phyloP scores from a whole-genome alignment of 2,113 vertebrate genomes.

The Ceratotherium simum region DNA sequence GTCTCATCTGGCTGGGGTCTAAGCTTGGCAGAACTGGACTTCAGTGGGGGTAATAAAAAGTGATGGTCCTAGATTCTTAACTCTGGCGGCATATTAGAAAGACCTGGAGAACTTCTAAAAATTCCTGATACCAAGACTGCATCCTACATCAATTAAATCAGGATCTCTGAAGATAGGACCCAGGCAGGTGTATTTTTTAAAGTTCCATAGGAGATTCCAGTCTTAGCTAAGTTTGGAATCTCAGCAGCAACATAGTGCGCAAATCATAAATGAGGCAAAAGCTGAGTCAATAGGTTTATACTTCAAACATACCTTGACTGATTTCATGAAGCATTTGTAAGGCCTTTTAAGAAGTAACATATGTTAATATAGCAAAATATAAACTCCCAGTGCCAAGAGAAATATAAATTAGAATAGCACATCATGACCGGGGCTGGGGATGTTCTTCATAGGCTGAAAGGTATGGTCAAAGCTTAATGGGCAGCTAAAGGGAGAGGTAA shows the following conservation, averaged over 20 bases:
- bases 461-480: neutral
- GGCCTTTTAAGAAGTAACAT: neutral
- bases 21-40: neutral
- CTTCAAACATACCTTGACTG: neutral
- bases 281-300: neutral
- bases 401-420: constrained; percentile 11
- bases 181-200: neutral
- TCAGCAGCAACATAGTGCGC: accelerated
- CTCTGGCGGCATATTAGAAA: neutral
- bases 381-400: neutral
- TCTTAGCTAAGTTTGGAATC: neutral
- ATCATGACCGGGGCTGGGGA: neutral
- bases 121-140: neutral
- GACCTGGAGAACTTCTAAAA: neutral
- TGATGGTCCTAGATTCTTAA: neutral
- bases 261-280: neutral
- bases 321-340: neutral
- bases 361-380: neutral
- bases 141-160: neutral
- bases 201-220: neutral
- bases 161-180: neutral
- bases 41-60: neutral
- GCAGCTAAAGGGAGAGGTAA: neutral
- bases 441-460: neutral
- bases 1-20: neutral